Evolutionary conservation across 2,888 invertebrate genomes (phyloP).

Genomic region (Atrina japonica): DNA sequence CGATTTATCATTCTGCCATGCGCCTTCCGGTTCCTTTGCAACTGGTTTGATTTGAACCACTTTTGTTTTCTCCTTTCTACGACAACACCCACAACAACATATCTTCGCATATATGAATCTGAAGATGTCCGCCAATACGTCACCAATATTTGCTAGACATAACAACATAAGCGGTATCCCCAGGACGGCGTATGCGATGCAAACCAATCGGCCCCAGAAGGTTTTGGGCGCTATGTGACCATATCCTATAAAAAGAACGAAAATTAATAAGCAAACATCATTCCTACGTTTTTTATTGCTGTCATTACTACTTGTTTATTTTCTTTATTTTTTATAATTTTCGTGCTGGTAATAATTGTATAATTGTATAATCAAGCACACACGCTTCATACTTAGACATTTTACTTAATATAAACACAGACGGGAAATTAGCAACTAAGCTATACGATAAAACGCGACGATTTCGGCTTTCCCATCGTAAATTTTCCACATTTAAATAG

Average conservation of each 20-base stretch:
- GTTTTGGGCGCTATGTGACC: slow-evolving; percentile 80
- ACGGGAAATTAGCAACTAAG: too few species aligned
- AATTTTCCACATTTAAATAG: too few species aligned
- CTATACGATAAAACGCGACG: too few species aligned
- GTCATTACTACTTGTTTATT: too few species aligned
- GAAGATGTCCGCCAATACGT: slow-evolving; percentile 82
- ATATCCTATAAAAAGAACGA: slow-evolving; percentile 71
- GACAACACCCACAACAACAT: slow-evolving; percentile 78
- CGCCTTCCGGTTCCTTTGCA: slow-evolving; percentile 57
- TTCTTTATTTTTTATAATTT: too few species aligned
- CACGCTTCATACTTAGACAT: too few species aligned
- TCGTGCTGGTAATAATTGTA: too few species aligned
- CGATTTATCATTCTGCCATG: slow-evolving; percentile 62
- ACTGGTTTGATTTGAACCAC: slow-evolving; percentile 62
- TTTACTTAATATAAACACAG: too few species aligned
- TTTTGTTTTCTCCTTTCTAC: slow-evolving; percentile 61
- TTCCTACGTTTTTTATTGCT: too few species aligned
- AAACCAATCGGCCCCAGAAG: slow-evolving; percentile 79
- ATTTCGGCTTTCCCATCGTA: too few species aligned
- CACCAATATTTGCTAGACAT: slow-evolving; percentile 83
- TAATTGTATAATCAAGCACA: too few species aligned
- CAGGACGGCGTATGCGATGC: slow-evolving; percentile 80
- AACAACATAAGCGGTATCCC: slow-evolving; percentile 83
- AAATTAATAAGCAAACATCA: neutral
- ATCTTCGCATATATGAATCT: slow-evolving; percentile 81